Evolutionary conservation across 2,888 invertebrate species (phyloP).

Genomic region (Amiota minor): DNA sequence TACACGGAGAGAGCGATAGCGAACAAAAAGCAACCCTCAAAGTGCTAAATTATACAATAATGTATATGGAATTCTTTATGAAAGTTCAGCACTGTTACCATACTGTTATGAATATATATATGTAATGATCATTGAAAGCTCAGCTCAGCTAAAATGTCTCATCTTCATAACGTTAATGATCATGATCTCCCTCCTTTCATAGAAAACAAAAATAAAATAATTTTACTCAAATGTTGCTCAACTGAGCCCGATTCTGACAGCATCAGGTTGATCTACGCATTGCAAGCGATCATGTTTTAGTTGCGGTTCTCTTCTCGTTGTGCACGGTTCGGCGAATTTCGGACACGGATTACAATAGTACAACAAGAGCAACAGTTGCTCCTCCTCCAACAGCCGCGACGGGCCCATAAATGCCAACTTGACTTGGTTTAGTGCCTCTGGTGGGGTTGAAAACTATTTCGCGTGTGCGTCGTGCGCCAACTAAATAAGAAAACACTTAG

Average conservation of each 20-base stretch:
- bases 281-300: conserved; percentile 46
- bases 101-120: background rate
- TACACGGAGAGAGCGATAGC: no score
- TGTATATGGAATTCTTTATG: background rate
- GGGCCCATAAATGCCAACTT: no score
- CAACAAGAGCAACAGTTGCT: no score
- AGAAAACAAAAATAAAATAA: no score
- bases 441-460: background rate
- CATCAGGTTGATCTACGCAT: conserved; percentile 14
- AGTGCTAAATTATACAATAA: no score
- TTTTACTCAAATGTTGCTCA: background rate
- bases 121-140: conserved; percentile 2
- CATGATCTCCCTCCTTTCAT: conserved; percentile 36
- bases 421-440: no score
- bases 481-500: conserved; percentile 30
- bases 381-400: no score
- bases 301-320: conserved; percentile 63
- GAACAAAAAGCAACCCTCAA: no score
- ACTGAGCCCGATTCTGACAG: background rate
- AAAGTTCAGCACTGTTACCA: background rate
- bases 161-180: conserved; percentile 24
- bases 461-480: background rate
- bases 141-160: background rate
- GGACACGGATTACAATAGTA: background rate
- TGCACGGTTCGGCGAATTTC: conserved; percentile 51